These are phyloP conservation scores for Podarcis raffonei DNA, from an alignment of 2,113 vertebrate genomes.

Conservation along the genomic window DNA sequence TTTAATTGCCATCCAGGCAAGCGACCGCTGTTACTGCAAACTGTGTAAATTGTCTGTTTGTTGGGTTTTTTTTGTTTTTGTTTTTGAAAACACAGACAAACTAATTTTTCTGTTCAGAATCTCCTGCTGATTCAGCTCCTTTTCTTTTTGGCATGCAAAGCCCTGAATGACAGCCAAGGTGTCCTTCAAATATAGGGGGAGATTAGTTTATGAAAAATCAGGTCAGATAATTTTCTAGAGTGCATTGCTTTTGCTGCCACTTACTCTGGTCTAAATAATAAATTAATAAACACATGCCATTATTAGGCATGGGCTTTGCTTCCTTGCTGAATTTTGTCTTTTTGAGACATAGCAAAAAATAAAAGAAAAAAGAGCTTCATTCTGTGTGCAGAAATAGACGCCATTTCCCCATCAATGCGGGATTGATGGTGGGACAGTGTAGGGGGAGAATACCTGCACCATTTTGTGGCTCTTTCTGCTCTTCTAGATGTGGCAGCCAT, in stretches of 20 bases:
- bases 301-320: neutral
- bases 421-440: too few relatives aligned
- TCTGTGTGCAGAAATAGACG: too few relatives aligned
- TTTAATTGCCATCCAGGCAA: constrained; percentile 15
- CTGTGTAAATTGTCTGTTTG: neutral
- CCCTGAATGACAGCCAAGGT: constrained; percentile 12
- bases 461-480: too few relatives aligned
- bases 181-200: neutral
- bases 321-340: neutral
- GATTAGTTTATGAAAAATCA: constrained; percentile 1
- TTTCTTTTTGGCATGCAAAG: neutral
- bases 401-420: too few relatives aligned
- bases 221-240: neutral
- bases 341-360: neutral
- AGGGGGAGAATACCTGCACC: too few relatives aligned
- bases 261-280: too few relatives aligned
- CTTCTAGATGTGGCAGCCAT: too few relatives aligned
- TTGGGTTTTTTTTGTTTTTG: neutral
- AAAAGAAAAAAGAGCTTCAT: too few relatives aligned
- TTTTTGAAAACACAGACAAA: neutral
- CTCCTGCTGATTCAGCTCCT: constrained; percentile 1
- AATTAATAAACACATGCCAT: too few relatives aligned
- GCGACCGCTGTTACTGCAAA: constrained; percentile 24
- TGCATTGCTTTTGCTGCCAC: neutral
- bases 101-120: neutral